Base-by-base conservation (phyloP, 2,888 invertebrate genomes). In the Phaedon cochleariae region DNA sequence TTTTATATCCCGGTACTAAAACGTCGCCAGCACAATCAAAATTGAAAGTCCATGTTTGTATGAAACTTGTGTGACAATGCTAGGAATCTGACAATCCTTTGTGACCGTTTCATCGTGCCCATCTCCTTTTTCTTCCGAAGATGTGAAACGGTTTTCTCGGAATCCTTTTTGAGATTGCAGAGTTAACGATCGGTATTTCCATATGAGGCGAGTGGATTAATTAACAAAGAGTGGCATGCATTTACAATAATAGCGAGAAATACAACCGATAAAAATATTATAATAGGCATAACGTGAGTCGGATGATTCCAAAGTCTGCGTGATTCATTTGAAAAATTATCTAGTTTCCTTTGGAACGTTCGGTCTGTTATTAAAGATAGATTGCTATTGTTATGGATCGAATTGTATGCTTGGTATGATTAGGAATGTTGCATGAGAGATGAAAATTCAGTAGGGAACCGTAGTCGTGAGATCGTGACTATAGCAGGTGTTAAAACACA, bases 211-310 rank as follows among this genome's bases (percentile, higher is more conserved):
- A 60, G 58, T 31, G 45, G 60, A 67, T 69, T 71, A 71, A 69
- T 71, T 71, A 71, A 67, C 65, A 63, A 62, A 61, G 55, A 64
- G 62, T 63, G 63, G 68, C 62, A 64, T 65, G 67, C 54, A 67
- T 67, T 71, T 69, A 67, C 71, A 65, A 71, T 69, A 71, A 67
- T 67, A 69, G 69, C 67, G 65, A 69, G 71, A 69, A 65, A 71
- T 61, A 63, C 62, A 64, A 52, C 62, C 26, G 41, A 65, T 64
- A 69, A 69, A 71, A 65, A 68, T 71, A 65, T 58, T 49, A 70
- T 71, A 69, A 71, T 71, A 71, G 67, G 61, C 41, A 67, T 67
- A 68, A 64, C 65, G 71, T 71, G 69, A 71, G 65, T 65, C 62
- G 54, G 67, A 65, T 64, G 55, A 61, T 63, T n/a, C 59, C 65